Evolutionary conservation across 2,797 vertebrate genomes (phyloP).

Genomic region (Melanotaenia maccullochi): DNA sequence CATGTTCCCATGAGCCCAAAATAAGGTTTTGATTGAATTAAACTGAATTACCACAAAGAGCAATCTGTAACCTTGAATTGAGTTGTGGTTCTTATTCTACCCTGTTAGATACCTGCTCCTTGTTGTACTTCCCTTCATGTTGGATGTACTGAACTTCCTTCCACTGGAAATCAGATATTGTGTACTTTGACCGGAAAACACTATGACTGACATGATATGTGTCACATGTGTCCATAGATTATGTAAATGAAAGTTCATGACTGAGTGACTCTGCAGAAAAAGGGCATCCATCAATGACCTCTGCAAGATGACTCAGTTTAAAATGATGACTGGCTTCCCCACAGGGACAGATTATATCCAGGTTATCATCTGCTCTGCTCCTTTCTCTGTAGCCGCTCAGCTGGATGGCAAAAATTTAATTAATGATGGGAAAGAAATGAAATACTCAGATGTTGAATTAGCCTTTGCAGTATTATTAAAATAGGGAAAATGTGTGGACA

Average conservation of each 20-base stretch:
- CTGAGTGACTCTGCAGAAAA: slow-evolving; percentile 8
- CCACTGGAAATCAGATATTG: neutral
- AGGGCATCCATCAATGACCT: neutral
- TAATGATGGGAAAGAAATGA: neutral
- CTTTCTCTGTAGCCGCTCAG: neutral
- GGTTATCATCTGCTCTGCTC: neutral
- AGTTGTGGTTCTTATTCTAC: slow-evolving; percentile 41
- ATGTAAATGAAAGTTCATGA: slow-evolving; percentile 5
- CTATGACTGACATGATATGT: neutral
- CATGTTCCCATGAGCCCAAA: slow-evolving; percentile 35
- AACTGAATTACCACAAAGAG: slow-evolving; percentile 1
- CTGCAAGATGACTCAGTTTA: neutral
- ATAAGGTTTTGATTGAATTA: slow-evolving; percentile 46
- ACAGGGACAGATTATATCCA: slow-evolving; percentile 4
- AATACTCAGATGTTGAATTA: neutral
- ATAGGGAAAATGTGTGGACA: too few species aligned
- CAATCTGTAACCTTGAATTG: slow-evolving; percentile 31
- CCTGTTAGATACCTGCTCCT: slow-evolving; percentile 34
- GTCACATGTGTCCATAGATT: neutral
- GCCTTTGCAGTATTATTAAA: neutral
- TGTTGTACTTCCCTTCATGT: neutral
- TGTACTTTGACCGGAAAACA: slow-evolving; percentile 12
- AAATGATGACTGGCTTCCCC: slow-evolving; percentile 10
- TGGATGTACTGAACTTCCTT: slow-evolving; percentile 7
- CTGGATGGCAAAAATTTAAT: slow-evolving; percentile 7